Percentiles rank a stretch among this genome's conserved stretches.
These are phyloP conservation scores for Pachyrhynchus sulphureomaculatus DNA, from an alignment of 1,140 invertebrate species.

Conservation along the genomic window DNA sequence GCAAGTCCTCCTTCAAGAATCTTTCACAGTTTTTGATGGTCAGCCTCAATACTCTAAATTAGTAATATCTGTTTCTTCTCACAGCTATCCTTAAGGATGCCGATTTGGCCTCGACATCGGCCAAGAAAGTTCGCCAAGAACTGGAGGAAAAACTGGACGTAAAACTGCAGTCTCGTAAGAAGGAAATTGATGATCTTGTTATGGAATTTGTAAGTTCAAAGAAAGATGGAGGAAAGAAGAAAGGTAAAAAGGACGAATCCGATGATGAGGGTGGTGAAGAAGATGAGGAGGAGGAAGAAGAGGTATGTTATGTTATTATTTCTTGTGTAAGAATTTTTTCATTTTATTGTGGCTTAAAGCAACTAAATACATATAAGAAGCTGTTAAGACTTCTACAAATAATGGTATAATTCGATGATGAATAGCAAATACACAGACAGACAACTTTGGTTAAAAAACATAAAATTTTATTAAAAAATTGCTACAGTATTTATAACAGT, in stretches of 20 bases:
- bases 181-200: conserved; percentile 80
- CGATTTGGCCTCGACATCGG: conserved; percentile 78
- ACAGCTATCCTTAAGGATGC: conserved; percentile 85
- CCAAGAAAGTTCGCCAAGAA: conserved; percentile 87
- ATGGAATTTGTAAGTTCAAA: conserved; percentile 73
- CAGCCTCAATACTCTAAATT: too few species aligned
- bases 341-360: too few species aligned
- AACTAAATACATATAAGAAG: too few species aligned
- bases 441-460: too few species aligned
- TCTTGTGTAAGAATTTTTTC: too few species aligned
- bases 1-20: too few species aligned
- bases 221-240: conserved; percentile 57
- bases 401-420: too few species aligned
- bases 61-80: too few species aligned
- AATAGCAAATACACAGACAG: too few species aligned
- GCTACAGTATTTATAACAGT: not conserved
- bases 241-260: conserved; percentile 57
- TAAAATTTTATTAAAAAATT: not conserved
- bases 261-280: conserved; percentile 64
- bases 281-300: conserved; percentile 60
- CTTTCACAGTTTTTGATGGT: too few species aligned
- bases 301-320: too few species aligned
- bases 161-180: conserved; percentile 75
- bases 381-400: too few species aligned
- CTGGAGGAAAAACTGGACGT: conserved; percentile 79